Percentiles rank a stretch among this genome's conserved stretches.
These are phyloP conservation scores for Coreius guichenoti DNA, from an alignment of 2,797 vertebrate genomes.

Conservation along the genomic window DNA sequence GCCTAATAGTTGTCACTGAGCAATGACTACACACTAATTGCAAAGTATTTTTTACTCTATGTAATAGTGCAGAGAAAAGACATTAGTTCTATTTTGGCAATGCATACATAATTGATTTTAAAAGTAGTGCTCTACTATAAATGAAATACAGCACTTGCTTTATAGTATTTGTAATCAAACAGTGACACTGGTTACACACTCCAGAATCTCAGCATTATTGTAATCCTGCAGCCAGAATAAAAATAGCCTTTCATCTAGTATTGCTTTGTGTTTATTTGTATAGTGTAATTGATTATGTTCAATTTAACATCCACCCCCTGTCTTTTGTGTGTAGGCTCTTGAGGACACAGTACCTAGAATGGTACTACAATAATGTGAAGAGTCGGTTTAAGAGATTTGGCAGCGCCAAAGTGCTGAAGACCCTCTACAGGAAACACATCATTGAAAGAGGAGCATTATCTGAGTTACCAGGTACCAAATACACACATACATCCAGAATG, in stretches of 20 bases:
- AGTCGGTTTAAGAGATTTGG: constrained; percentile 96
- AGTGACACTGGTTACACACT: background rate
- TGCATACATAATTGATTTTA: background rate
- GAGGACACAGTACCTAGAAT: constrained; percentile 92
- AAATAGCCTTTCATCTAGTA: background rate
- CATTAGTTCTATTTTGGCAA: background rate
- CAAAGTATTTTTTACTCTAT: constrained; percentile 14
- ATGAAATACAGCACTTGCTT: background rate
- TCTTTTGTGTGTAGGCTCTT: constrained; percentile 80
- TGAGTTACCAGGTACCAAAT: constrained; percentile 83
- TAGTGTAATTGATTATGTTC: background rate
- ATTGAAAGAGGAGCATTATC: constrained; percentile 85
- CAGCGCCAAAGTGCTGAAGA: constrained; percentile 97
- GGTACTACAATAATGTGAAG: constrained; percentile 98
- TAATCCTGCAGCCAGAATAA: too few species aligned
- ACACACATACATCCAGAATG: background rate
- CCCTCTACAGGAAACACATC: constrained; percentile 91
- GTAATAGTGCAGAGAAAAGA: background rate
- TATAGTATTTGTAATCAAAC: background rate
- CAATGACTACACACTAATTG: constrained; percentile 7
- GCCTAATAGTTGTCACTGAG: background rate
- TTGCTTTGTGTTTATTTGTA: background rate
- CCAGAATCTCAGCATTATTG: background rate
- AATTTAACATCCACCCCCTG: constrained; percentile 6
- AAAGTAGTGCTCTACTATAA: background rate